phyloP scores from a whole-genome alignment of 2,797 vertebrate genomes.

The Pseudocheirus occidentalis region DNA sequence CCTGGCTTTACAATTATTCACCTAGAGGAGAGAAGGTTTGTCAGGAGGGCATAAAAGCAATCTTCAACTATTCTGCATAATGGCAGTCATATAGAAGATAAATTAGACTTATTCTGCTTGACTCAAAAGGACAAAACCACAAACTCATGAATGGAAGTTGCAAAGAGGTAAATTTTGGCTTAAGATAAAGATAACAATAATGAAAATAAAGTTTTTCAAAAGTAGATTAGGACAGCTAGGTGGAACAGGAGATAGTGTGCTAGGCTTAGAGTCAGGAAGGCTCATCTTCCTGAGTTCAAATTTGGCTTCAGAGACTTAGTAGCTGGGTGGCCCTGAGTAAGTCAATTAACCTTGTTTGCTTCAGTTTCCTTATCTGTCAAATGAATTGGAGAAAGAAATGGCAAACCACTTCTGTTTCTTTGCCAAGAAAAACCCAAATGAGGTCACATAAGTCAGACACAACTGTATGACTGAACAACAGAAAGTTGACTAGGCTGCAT shows the following conservation, averaged over 20 bases:
- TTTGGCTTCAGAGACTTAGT: not conserved
- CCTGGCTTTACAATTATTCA: no score
- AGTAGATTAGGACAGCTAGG: not conserved
- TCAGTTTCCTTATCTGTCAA: not conserved
- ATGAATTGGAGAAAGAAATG: not conserved
- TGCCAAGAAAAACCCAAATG: not conserved
- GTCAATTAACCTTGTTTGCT: not conserved
- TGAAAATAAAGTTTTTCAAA: not conserved
- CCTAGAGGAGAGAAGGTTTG: not conserved
- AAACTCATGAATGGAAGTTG: not conserved
- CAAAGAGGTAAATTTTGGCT: not conserved
- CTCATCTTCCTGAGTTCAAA: not conserved
- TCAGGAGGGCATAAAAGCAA: not conserved
- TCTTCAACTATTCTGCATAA: not conserved
- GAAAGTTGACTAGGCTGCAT: not conserved
- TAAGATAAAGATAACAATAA: not conserved
- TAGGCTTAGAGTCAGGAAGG: not conserved
- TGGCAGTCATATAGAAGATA: not conserved
- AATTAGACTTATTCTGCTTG: not conserved
- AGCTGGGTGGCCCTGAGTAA: not conserved
- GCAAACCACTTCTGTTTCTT: not conserved
- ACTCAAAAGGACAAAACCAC: not conserved
- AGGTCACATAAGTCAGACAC: not conserved
- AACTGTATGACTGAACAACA: not conserved
- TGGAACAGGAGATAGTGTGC: not conserved